Evolutionary conservation across 2,113 vertebrate genomes (phyloP).

Genomic region (Xyrauchen texanus): DNA sequence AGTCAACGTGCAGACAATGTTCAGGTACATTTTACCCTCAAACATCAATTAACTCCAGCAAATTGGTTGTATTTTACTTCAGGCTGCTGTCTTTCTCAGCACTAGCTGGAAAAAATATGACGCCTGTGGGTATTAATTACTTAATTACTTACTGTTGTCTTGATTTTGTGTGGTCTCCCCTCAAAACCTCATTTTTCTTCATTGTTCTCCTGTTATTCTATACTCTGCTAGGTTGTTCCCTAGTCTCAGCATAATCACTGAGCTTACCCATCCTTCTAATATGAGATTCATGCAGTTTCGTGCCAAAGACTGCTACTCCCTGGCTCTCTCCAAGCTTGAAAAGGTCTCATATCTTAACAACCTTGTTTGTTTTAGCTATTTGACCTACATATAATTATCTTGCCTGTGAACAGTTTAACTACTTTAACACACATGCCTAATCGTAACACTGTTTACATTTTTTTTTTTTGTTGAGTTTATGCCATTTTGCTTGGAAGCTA

Average conservation of each 20-base stretch:
- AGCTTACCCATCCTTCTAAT: constrained; percentile 95
- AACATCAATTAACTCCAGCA: too few relatives aligned
- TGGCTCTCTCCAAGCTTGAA: constrained; percentile 93
- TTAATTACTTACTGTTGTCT: too few relatives aligned
- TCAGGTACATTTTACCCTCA: constrained; percentile 77
- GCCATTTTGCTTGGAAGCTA: too few relatives aligned
- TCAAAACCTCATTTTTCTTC: not conserved
- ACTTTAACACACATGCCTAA: too few relatives aligned
- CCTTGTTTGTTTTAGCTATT: not conserved
- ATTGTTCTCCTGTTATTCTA: constrained; percentile 2
- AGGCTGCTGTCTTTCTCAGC: not conserved
- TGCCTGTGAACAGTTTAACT: too few relatives aligned
- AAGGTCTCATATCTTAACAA: constrained; percentile 78
- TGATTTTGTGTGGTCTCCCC: not conserved
- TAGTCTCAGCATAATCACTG: constrained; percentile 95
- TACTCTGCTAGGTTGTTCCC: constrained; percentile 85
- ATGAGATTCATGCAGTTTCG: constrained; percentile 99
- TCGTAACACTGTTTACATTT: not conserved
- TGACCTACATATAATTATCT: not conserved
- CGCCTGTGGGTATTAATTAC: too few relatives aligned
- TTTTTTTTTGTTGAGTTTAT: too few relatives aligned
- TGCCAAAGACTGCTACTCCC: constrained; percentile 97
- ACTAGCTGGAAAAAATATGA: not conserved
- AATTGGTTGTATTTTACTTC: too few relatives aligned
- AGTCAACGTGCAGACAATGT: constrained; percentile 96